Conservation (phyloP, 2,797 vertebrate genomes). For the Danio albolineatus region DNA sequence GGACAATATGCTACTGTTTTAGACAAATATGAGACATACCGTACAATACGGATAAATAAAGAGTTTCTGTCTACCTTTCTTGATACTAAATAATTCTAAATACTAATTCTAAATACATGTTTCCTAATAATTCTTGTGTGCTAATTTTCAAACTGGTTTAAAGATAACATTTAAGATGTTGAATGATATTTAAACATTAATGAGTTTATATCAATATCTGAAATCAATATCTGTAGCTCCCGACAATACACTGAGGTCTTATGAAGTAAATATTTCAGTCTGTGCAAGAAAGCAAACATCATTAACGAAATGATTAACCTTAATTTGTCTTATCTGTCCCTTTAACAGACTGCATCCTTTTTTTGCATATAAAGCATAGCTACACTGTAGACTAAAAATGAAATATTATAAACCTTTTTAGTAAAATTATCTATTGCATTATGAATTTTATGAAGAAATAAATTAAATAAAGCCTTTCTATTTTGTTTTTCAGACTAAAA, state of each 20-base stretch:
- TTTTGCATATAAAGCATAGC: too few relatives aligned
- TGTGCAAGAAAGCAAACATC: too few relatives aligned
- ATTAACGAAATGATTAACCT: too few relatives aligned
- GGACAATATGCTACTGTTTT: constrained; percentile 9
- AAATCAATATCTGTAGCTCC: too few relatives aligned
- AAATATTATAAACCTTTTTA: not conserved
- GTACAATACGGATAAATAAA: not conserved
- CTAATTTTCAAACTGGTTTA: not conserved
- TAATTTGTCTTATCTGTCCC: too few relatives aligned
- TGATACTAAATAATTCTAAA: not conserved
- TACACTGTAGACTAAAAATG: not conserved
- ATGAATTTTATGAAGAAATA: not conserved
- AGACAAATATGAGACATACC: not conserved
- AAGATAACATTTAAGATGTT: not conserved
- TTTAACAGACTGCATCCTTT: too few relatives aligned
- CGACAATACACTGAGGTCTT: too few relatives aligned
- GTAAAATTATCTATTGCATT: not conserved
- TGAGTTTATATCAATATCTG: too few relatives aligned
- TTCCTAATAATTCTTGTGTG: not conserved
- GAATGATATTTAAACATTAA: too few relatives aligned
- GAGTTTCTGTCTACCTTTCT: not conserved
- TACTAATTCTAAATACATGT: not conserved
- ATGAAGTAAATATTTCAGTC: too few relatives aligned
- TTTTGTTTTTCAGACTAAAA: not conserved
- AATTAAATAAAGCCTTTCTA: not conserved